Base-by-base conservation (phyloP, 2,113 vertebrate species). In the Chelonoidis abingdonii region DNA sequence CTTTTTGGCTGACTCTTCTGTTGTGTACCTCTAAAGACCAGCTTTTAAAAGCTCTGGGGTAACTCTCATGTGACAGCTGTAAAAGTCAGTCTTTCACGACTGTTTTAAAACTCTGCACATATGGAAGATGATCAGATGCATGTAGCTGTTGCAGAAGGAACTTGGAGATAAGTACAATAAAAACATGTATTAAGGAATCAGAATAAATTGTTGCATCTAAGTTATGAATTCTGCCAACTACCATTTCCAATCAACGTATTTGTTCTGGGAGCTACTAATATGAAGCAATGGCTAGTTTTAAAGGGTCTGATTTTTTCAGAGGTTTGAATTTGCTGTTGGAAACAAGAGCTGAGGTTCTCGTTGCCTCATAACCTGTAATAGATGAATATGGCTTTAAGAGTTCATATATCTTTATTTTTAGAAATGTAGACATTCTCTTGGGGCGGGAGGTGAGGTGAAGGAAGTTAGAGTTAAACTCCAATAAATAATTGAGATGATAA, bases 1-100 rank as follows among this genome's bases (percentile, higher is more conserved):
- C 76, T 97, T 95, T 94, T 95, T 93, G 93, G 86, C 82, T 92
- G 31, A 75, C 91, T 89, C 82, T 94, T 84, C 22, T n/a, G 38
- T 54, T 91, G 76, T 59, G 84, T 89, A 94, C 78, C 81, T 90
- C 87, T 92, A 93, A 93, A 96, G 84, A 44, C 19, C 72, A 79
- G 12, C 24, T 92, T 96, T 96, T 90, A 86, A 87, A 86, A 89
- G 38, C 88, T 54, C 50, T 96, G 75, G 41, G 56, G 94, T 75
- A 76, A 72, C 90, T 97, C 90, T 93, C 25, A 38, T 17, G 81
- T 75, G 87, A 81, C 50, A 81, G 75, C 90, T 93, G 83, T 81
- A 94, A 87, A 95, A 94, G 80, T 85, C 41, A 38, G 87, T 72
- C 65, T 78, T 97, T 93, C 94, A 95, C 88, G 88, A 49, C 82